Percentiles rank a stretch among this genome's conserved stretches.
Conservation (phyloP, 2,113 vertebrate genomes). For the Macroglossus sobrinus region DNA sequence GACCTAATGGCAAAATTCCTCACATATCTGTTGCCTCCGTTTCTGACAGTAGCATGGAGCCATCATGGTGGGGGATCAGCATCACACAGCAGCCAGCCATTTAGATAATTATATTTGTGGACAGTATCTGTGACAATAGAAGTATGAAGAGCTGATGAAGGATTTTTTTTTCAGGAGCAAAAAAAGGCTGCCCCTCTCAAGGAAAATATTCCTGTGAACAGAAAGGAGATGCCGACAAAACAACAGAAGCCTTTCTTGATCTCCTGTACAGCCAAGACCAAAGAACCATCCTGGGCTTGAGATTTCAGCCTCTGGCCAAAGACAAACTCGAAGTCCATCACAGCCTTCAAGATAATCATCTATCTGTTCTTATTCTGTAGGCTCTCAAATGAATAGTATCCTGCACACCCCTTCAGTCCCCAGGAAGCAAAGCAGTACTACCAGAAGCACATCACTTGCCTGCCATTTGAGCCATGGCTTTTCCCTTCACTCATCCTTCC, state of each 20-base stretch:
- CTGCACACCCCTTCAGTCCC: background rate
- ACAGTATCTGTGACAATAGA: background rate
- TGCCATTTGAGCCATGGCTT: background rate
- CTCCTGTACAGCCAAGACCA: background rate
- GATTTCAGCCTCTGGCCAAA: background rate
- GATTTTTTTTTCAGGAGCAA: background rate
- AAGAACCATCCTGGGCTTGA: background rate
- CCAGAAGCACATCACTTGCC: background rate
- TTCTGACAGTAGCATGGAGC: background rate
- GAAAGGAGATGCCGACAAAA: background rate
- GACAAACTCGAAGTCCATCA: background rate
- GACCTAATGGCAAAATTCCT: background rate
- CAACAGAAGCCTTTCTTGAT: background rate
- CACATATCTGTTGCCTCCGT: background rate
- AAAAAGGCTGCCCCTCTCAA: background rate
- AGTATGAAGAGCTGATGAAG: conserved; percentile 26
- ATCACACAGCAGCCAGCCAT: background rate
- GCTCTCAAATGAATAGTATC: background rate
- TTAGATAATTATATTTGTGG: conserved; percentile 3
- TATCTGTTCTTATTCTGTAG: background rate
- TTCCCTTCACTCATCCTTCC: background rate
- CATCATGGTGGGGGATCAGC: background rate
- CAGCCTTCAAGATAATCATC: background rate
- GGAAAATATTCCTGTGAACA: conserved; percentile 15
- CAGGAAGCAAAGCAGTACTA: background rate